Conservation (phyloP, 2,888 invertebrate species). For the Barypeithes pellucidus region DNA sequence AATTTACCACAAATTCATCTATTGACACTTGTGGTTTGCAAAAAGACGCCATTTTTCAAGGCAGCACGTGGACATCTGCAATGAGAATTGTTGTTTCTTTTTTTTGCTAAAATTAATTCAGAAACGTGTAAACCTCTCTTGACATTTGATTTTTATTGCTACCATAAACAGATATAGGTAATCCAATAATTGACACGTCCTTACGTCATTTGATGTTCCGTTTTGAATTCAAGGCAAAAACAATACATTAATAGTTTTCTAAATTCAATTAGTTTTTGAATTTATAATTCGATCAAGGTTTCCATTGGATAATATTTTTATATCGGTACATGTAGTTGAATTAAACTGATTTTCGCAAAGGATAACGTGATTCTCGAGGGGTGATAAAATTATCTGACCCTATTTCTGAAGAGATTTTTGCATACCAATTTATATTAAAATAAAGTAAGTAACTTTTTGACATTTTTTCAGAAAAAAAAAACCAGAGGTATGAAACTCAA, state of each 20-base stretch:
- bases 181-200: conserved; percentile 37
- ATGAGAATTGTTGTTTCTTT: not conserved
- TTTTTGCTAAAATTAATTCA: conserved; percentile 22
- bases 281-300: conserved; percentile 44
- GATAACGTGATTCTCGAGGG: no score
- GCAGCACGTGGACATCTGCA: conserved; percentile 10
- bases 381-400: no score
- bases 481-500: not conserved
- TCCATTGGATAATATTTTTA: not conserved
- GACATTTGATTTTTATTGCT: conserved; percentile 39
- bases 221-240: conserved; percentile 44
- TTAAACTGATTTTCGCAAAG: no score
- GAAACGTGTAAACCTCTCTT: conserved; percentile 29
- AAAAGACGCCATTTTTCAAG: conserved; percentile 2
- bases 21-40: not conserved
- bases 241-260: conserved; percentile 37
- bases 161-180: conserved; percentile 39
- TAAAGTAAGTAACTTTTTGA: no score
- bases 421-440: no score
- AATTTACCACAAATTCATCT: no score
- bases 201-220: conserved; percentile 46
- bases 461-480: not conserved
- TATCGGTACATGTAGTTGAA: not conserved
- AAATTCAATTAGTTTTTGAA: conserved; percentile 33
- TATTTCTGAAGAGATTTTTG: no score